Conservation (phyloP, 2,888 invertebrate species). For the Cristatella mucedo region DNA sequence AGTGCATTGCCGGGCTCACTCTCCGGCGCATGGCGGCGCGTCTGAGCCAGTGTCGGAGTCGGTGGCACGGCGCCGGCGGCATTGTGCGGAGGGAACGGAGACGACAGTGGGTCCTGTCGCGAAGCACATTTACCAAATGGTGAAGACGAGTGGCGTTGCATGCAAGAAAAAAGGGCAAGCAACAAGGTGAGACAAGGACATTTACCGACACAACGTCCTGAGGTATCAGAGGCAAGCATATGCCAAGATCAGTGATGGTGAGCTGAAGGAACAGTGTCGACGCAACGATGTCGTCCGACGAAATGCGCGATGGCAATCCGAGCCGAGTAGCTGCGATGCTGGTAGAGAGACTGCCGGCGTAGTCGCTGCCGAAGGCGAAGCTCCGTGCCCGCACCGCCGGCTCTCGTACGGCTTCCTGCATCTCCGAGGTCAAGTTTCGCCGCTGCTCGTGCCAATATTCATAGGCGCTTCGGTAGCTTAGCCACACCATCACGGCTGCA, state of each 20-base stretch:
- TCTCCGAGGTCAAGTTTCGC: slow-evolving; percentile 73
- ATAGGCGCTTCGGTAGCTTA: slow-evolving; percentile 97
- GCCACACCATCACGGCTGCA: slow-evolving; percentile 71
- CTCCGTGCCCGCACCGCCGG: neutral
- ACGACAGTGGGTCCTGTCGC: too few relatives aligned
- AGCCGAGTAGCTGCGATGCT: too few relatives aligned
- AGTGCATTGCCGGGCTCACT: slow-evolving; percentile 54
- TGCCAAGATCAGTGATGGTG: slow-evolving; percentile 89
- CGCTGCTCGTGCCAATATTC: slow-evolving; percentile 98
- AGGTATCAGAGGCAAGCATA: slow-evolving; percentile 76
- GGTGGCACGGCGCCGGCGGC: slow-evolving; percentile 1
- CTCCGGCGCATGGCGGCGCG: too few relatives aligned
- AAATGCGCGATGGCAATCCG: neutral
- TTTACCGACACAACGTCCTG: too few relatives aligned
- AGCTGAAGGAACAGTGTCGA: slow-evolving; percentile 81
- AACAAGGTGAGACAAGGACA: neutral
- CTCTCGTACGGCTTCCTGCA: slow-evolving; percentile 25
- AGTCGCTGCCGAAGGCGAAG: too few relatives aligned
- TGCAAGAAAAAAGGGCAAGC: neutral
- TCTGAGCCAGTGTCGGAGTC: neutral
- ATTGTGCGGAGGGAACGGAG: too few relatives aligned
- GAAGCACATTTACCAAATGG: too few relatives aligned
- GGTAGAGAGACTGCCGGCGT: too few relatives aligned
- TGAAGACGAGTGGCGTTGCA: slow-evolving; percentile 2
- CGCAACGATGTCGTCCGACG: slow-evolving; percentile 31